A percentile compares a stretch with the other conserved stretches of the same genome.
Evolutionary conservation across 2,888 invertebrate genomes (phyloP).

Genomic region (Tenthredo distinguenda): DNA sequence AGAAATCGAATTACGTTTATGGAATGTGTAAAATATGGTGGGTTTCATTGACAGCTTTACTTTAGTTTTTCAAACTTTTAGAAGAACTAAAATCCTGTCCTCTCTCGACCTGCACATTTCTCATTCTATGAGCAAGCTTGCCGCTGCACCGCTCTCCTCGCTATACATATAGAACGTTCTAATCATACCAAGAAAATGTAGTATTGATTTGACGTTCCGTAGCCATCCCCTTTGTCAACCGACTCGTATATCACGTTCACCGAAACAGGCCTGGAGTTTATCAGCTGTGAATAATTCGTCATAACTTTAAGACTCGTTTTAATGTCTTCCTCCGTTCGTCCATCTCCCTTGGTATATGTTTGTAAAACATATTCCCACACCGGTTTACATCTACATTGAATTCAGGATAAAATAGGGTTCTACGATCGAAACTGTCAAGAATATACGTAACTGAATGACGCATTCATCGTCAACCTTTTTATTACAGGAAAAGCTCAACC

Average conservation of each 20-base stretch:
- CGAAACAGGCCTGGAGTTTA: constrained; percentile 46
- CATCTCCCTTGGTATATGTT: neutral
- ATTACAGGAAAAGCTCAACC: neutral
- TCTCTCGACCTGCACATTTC: neutral
- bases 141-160: neutral
- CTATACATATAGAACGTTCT: neutral
- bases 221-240: neutral
- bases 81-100: neutral
- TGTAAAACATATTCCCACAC: constrained; percentile 17
- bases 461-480: neutral
- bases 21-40: constrained; percentile 2
- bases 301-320: constrained; percentile 43
- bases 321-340: constrained; percentile 26
- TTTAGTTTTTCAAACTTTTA: neutral
- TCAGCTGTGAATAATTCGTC: constrained; percentile 49
- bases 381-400: neutral
- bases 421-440: neutral
- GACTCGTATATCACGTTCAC: constrained; percentile 31
- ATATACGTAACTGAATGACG: constrained; percentile 4
- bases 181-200: constrained; percentile 31
- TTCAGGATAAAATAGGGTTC: neutral
- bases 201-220: constrained; percentile 35
- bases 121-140: neutral
- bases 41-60: neutral
- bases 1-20: constrained; percentile 36